These are phyloP conservation scores for Nyctibius grandis DNA, from an alignment of 2,797 vertebrate species.

Conservation along the genomic window DNA sequence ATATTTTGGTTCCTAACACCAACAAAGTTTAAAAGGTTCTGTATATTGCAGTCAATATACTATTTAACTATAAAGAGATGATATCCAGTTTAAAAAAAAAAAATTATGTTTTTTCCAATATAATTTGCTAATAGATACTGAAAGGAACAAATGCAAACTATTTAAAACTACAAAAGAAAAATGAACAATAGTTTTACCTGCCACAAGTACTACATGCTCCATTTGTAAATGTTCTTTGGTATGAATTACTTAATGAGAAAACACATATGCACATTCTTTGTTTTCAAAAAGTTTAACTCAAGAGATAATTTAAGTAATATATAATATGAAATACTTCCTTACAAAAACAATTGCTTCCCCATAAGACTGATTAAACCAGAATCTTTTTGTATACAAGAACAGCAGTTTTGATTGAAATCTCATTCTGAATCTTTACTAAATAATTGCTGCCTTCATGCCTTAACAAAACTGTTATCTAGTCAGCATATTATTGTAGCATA, in stretches of 20 bases:
- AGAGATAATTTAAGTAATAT: not conserved
- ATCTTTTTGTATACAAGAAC: not conserved
- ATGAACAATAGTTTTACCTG: not conserved
- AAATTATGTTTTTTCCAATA: not conserved
- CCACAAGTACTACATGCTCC: not conserved
- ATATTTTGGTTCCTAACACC: not conserved
- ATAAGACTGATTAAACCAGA: not conserved
- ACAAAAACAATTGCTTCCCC: not conserved
- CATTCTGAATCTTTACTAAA: not conserved
- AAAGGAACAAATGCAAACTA: not conserved
- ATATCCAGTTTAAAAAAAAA: not conserved
- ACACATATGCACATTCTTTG: fast-evolving
- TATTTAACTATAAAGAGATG: not conserved
- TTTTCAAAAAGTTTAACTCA: not conserved
- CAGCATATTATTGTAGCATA: not conserved
- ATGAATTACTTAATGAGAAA: not conserved
- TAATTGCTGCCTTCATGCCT: not conserved
- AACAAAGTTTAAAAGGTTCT: not conserved
- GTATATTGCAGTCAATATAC: not conserved
- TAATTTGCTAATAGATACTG: not conserved
- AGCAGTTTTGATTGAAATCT: not conserved
- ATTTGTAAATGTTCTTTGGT: not conserved
- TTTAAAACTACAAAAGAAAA: not conserved
- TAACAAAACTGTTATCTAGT: not conserved
- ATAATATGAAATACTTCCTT: not conserved